Percentiles rank a stretch among this genome's conserved stretches.
Evolutionary conservation across 2,113 vertebrate species (phyloP).

Genomic region (Hemicordylus capensis): DNA sequence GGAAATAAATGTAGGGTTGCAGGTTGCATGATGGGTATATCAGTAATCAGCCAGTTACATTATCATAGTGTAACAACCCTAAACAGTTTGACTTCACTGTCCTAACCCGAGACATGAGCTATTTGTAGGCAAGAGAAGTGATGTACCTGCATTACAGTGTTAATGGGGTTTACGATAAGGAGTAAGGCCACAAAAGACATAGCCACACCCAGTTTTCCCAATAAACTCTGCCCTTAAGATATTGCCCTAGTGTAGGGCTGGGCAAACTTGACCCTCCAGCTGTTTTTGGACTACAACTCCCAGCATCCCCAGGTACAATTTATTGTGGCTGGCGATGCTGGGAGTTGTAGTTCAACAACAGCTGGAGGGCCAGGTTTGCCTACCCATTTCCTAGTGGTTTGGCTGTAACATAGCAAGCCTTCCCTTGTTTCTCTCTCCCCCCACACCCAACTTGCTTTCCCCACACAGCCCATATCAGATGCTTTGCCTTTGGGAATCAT

Average conservation of each 20-base stretch:
- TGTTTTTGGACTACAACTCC: too few species aligned
- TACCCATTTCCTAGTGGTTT: neutral
- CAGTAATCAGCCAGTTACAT: neutral
- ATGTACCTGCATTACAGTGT: neutral
- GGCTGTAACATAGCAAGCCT: neutral
- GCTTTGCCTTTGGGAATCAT: neutral
- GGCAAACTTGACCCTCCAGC: too few species aligned
- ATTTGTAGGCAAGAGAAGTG: neutral
- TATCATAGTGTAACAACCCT: neutral
- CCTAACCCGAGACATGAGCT: neutral
- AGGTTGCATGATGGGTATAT: neutral
- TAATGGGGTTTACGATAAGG: neutral
- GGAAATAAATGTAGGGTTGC: neutral
- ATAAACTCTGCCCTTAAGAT: neutral
- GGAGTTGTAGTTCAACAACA: too few species aligned
- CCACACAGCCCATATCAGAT: constrained; percentile 63
- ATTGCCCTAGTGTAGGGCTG: too few species aligned
- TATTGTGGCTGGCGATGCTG: too few species aligned
- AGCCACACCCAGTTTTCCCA: neutral
- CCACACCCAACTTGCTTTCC: constrained; percentile 22
- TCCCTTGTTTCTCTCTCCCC: too few species aligned
- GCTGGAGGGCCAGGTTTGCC: too few species aligned
- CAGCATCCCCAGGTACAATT: too few species aligned
- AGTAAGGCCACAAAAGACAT: neutral
- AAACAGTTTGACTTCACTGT: neutral